These are phyloP conservation scores for Cossypha heuglini DNA, from an alignment of 2,797 vertebrate genomes.

Conservation along the genomic window DNA sequence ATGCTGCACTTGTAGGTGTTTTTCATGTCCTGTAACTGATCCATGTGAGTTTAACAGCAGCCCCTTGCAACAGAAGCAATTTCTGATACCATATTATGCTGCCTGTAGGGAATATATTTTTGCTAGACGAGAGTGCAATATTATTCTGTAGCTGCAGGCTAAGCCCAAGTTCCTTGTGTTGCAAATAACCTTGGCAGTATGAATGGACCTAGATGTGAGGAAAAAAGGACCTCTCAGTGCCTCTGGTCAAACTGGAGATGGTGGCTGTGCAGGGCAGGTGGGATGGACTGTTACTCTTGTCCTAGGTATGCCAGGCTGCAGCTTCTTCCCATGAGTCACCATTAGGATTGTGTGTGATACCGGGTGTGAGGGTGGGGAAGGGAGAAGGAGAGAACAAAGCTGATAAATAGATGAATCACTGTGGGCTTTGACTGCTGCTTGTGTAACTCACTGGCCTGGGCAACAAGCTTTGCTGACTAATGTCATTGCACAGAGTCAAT, in stretches of 20 bases:
- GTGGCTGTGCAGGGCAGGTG: neutral
- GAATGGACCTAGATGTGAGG: neutral
- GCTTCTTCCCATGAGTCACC: neutral
- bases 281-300: neutral
- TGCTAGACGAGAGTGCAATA: neutral
- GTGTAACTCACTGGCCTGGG: neutral
- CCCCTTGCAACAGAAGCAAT: neutral
- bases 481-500: neutral
- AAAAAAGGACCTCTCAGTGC: neutral
- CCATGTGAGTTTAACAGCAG: neutral
- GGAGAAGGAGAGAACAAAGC: neutral
- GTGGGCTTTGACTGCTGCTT: neutral
- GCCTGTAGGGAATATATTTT: neutral
- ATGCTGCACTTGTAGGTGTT: neutral
- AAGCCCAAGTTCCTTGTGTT: neutral
- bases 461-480: conserved; percentile 22
- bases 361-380: rapidly evolving
- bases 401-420: neutral
- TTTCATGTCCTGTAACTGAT: neutral
- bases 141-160: neutral
- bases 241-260: neutral
- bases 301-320: neutral
- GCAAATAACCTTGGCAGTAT: neutral
- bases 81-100: neutral
- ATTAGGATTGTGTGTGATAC: neutral